Evolutionary conservation across 2,888 invertebrate genomes (phyloP), one percentile per base, ranked within the genome.

Genomic region (Dinocampus coccinellae): DNA sequence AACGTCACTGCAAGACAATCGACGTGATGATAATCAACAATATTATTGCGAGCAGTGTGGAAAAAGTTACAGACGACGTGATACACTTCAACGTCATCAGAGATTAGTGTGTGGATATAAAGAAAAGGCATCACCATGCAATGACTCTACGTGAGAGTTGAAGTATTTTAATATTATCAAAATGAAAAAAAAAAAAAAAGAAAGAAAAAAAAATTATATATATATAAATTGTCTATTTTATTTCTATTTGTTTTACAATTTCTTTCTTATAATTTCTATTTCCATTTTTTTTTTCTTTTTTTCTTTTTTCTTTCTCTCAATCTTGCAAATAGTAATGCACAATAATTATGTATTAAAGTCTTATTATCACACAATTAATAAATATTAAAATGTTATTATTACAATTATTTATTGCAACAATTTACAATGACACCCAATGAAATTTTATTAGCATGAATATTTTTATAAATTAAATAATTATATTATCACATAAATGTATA

Each of bases 21-120:
- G 68, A 10, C 63, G 65, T 6, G 61, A 70, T 52, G 73, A 76
- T 52, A 73, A 69, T 2, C 65, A 64, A 24, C 68, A 68, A 29
- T 80, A 81, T 53, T 81, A 75, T 16, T 87, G 87, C 70, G 74
- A 76, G 10, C 83, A 82, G 47, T 88, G 88, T 72, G 85, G 85
- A 36, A 84, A 85, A 57, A 82, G 80, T 39, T 88, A 88, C 77
- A 82, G 82, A 70, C 81, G 85, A 36, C 83, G 86, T 62, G 84
- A 85, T 73, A 86, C 86, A 2, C 73, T 88, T 11, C 78, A 76
- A 3, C 81, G 85, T 42, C 87, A 88, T 76, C 82, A 83, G 67
- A 81, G 83, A 26, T 78, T 83, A 52, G 88, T 88, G 61, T 88
- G 88, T 76, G 86, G 84, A 1, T 79, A 79, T n/a, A 73, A 73